Evolutionary conservation across 1,140 invertebrate genomes (phyloP), one percentile per base, ranked within the genome.

Genomic region (Dreissena rostriformis): DNA sequence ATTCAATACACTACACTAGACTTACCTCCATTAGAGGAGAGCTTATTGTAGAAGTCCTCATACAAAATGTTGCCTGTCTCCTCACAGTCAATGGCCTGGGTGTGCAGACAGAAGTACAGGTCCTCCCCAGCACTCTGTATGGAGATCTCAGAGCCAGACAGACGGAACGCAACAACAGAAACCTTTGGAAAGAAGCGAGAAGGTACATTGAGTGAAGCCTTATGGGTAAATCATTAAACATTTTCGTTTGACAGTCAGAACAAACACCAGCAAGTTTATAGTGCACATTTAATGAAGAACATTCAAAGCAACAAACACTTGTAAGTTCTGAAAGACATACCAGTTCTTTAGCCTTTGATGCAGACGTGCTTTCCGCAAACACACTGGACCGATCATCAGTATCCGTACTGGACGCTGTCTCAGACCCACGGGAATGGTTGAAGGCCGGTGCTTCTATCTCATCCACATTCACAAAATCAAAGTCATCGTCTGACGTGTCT

Each of bases 31-130:
- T 74, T 53, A 4, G 87, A 84, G 0, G 88, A 88, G 61, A 91
- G 89, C 39, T 88, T 89, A n/a, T 79, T 67, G 63, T 98, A 97
- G 94, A 99, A 97, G 94, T 98, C 97, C 91, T 98, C 97, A 96
- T 97, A 98, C 6, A 96, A 96, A 91, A 98, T 98, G 67, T 97
- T 96, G 11, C 96, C 95, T 91, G 97, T 97, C 92, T 98, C 97
- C 87, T 97, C 96, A 71, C 95, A 95, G 17, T 94, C 94, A 12
- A 98, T 93, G 88, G 97, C 96, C 11, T 96, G 95, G 17, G 97
- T 95, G 90, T 97, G 96, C 26, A 97, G 89, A 88, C 97, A 96
- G 12, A 98, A 94, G 0, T 95, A 93, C 0, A 97, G 96, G n/a
- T 95, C 94, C 72, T 96, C 95, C 6, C 96, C 96, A n/a, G 94